Evolutionary conservation across 37 sponge, comb jelly and placozoan genomes (phyloP), one percentile per base, ranked within the genome.

Genomic region (Beroe forskalii): DNA sequence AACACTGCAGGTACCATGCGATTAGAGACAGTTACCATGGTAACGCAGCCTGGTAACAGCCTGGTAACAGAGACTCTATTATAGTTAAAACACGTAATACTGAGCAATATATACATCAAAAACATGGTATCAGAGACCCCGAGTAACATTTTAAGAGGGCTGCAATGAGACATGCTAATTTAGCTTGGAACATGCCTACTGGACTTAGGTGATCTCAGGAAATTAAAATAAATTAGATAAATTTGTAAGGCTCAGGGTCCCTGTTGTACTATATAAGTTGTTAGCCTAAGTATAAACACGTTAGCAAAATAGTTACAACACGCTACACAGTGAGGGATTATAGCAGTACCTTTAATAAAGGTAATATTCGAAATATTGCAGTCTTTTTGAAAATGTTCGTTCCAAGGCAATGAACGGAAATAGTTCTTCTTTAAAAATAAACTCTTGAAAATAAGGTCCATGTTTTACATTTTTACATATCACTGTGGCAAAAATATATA

Each of bases 91-190:
- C 55, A 48, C 55, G n/a, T n/a, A n/a, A 48, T 12, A 48, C 55
- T 69, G 72, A 69, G 72, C 72, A 69, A 69, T 69, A 69, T 69
- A 69, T 69, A 69, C 72, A 69, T 69, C 32, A 37, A 69, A 32
- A 36, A 36, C 35, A 32, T 69, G 32, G 39, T 48, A 48, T 17
- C 55, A 48, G 55, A 48, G 55, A 48, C 55, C 55, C 55, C 12
- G 55, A 12, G 12, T 12, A 48, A 48, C 55, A 17, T 12, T 48
- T 12, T 48, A n/a, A n/a, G n/a, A n/a, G n/a, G n/a, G n/a, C n/a
- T n/a, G n/a, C n/a, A n/a, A n/a, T n/a, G n/a, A n/a, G n/a, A n/a
- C n/a, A n/a, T n/a, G n/a, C n/a, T n/a, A n/a, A n/a, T n/a, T n/a
- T n/a, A n/a, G n/a, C n/a, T n/a, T n/a, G n/a, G n/a, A n/a, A n/a